Percentiles rank a stretch among this genome's conserved stretches.
These are phyloP conservation scores for Portunus trituberculatus DNA, from an alignment of 1,140 invertebrate species.

Conservation along the genomic window DNA sequence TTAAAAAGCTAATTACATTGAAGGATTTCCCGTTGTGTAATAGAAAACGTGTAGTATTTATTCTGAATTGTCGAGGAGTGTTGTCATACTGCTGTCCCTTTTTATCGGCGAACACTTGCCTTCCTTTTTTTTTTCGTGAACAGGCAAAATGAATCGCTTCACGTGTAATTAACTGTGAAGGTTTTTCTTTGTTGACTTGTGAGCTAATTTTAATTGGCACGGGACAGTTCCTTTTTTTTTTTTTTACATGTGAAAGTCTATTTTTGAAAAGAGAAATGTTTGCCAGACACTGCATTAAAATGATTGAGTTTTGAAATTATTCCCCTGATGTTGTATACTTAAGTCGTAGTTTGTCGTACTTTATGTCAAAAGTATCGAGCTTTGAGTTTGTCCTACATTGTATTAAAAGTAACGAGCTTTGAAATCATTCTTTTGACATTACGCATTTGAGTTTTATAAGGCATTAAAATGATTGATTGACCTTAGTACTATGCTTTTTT, in stretches of 20 bases:
- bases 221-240: background rate
- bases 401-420: too few species aligned
- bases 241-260: background rate
- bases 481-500: too few species aligned
- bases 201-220: constrained; percentile 10
- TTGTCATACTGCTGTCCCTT: background rate
- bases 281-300: background rate
- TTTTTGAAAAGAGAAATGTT: background rate
- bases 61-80: background rate
- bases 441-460: too few species aligned
- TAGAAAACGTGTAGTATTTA: too few species aligned
- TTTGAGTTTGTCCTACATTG: too few species aligned
- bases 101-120: background rate
- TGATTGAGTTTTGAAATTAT: background rate
- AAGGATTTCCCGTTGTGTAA: too few species aligned
- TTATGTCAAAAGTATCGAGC: too few species aligned
- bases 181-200: background rate
- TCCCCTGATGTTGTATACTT: too few species aligned
- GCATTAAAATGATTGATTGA: too few species aligned
- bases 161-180: background rate
- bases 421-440: too few species aligned
- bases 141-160: background rate
- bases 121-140: background rate
- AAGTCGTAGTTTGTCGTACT: too few species aligned
- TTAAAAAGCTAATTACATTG: too few species aligned